These are phyloP conservation scores for Ianthella basta DNA, from an alignment of 37 sponge, comb jelly and placozoan genomes.

Conservation along the genomic window DNA sequence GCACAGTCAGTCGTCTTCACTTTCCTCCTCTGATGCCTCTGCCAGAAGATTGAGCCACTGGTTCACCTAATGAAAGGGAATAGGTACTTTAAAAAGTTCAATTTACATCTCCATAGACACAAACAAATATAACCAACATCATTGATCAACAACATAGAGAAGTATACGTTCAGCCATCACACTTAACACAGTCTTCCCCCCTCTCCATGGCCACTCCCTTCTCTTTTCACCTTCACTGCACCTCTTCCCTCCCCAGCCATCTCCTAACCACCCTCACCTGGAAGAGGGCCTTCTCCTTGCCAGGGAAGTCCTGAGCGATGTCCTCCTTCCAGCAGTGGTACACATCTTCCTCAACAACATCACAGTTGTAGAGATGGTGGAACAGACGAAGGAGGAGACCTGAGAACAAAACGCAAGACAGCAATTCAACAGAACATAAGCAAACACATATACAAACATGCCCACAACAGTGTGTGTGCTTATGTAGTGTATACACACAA, in stretches of 20 bases:
- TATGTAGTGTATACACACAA: background rate
- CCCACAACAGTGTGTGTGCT: background rate
- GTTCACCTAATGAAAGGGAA: conserved; percentile 43
- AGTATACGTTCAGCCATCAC: too few species aligned
- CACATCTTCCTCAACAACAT: conserved; percentile 81
- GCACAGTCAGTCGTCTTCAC: too few species aligned
- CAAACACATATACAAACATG: conserved; percentile 11
- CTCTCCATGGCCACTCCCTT: too few species aligned
- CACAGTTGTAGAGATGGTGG: conserved; percentile 71
- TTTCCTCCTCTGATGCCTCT: conserved; percentile 27
- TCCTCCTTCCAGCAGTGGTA: conserved; percentile 85
- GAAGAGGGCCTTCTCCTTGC: conserved; percentile 87
- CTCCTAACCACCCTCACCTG: conserved; percentile 21
- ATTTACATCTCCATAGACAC: too few species aligned
- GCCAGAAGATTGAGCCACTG: conserved; percentile 70
- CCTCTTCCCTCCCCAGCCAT: background rate
- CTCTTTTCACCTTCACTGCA: background rate
- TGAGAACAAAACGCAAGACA: background rate
- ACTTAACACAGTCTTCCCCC: too few species aligned
- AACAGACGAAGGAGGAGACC: conserved; percentile 75
- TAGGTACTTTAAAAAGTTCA: background rate
- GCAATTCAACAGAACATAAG: background rate
- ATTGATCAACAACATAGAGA: too few species aligned
- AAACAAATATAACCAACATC: too few species aligned
- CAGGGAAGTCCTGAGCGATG: conserved; percentile 63